Conservation (phyloP, 2,888 invertebrate genomes). For the Oxyteleia sp. region DNA sequence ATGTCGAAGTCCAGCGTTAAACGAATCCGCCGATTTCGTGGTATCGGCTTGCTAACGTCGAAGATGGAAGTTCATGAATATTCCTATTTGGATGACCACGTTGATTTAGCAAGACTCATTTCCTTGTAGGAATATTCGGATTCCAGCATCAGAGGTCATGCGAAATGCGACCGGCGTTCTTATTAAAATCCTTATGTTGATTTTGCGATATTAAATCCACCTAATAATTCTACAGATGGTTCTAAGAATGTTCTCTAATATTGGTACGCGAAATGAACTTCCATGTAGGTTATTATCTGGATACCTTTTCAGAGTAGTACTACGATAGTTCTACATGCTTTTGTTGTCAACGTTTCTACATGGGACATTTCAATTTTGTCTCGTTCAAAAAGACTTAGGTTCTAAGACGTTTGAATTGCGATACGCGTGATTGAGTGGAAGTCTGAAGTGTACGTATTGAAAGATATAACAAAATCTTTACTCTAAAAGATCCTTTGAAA, state of each 20-base stretch:
- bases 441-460: neutral
- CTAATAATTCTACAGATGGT: neutral
- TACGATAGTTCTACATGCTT: no score
- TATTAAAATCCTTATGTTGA: neutral
- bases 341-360: neutral
- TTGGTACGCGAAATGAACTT: neutral
- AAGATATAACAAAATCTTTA: neutral
- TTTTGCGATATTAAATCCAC: neutral
- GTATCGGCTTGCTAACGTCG: no score
- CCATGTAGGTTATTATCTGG: neutral
- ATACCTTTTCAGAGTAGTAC: no score
- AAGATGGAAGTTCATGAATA: no score
- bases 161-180: neutral
- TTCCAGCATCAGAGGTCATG: no score
- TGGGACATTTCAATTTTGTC: neutral
- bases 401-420: neutral
- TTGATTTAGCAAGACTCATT: no score
- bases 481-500: no score
- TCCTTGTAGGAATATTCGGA: no score
- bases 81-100: no score
- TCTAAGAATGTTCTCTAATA: neutral
- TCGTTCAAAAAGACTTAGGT: neutral
- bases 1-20: no score
- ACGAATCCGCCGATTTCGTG: no score
- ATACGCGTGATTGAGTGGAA: neutral